These are phyloP conservation scores for Campylorhamphus procurvoides DNA, from an alignment of 2,113 vertebrate species.

Conservation along the genomic window DNA sequence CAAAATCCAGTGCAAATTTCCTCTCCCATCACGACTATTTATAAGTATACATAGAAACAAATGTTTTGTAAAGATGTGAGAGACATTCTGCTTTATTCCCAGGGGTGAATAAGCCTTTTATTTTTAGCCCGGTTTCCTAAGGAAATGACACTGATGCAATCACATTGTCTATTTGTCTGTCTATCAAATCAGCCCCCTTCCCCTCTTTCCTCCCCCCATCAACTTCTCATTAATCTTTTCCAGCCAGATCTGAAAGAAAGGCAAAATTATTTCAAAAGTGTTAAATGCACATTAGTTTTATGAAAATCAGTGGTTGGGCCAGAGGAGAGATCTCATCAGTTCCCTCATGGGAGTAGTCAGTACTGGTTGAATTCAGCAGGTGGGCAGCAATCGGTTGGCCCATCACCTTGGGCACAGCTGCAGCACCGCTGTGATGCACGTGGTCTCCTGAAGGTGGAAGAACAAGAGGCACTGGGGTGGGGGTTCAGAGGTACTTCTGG, in stretches of 20 bases:
- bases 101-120: slow-evolving; percentile 50
- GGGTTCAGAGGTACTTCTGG: background rate
- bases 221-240: slow-evolving; percentile 15
- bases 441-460: background rate
- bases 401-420: background rate
- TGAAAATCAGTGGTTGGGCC: background rate
- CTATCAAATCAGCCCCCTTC: background rate
- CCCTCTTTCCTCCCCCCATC: background rate
- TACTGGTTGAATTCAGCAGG: background rate
- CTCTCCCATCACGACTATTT: slow-evolving; percentile 57
- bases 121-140: slow-evolving; percentile 68
- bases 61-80: slow-evolving; percentile 61
- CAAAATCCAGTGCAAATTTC: slow-evolving; percentile 54
- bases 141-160: slow-evolving; percentile 66
- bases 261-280: background rate
- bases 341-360: background rate
- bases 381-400: background rate
- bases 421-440: accelerated
- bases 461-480: background rate
- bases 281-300: background rate
- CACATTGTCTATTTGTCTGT: slow-evolving; percentile 66
- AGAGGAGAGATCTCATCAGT: background rate
- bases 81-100: slow-evolving; percentile 63
- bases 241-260: background rate
- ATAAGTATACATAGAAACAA: slow-evolving; percentile 50